Evolutionary conservation across 2,113 vertebrate genomes (phyloP).

Genomic region (Meles meles): DNA sequence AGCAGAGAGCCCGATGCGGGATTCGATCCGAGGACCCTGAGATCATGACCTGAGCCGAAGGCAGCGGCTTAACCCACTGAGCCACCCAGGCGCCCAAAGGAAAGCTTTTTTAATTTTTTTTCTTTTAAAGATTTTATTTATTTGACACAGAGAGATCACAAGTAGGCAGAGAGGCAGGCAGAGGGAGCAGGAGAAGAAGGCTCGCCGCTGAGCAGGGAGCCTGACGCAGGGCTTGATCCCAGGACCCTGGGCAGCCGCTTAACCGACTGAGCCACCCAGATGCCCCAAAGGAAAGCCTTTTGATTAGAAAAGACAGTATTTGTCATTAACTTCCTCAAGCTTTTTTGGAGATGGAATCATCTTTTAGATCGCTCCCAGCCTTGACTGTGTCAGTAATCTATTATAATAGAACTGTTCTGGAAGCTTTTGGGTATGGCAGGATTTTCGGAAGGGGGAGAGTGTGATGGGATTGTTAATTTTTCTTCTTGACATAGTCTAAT

Average conservation of each 20-base stretch:
- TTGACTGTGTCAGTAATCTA: not conserved
- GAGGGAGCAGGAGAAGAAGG: too few relatives aligned
- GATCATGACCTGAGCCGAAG: too few relatives aligned
- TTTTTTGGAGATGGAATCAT: not conserved
- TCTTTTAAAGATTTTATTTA: too few relatives aligned
- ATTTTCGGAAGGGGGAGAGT: not conserved
- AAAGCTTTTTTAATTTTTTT: not conserved
- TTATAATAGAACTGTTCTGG: not conserved
- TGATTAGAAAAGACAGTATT: not conserved
- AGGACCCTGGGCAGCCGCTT: too few relatives aligned
- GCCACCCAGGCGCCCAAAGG: too few relatives aligned
- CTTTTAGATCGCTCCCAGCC: not conserved
- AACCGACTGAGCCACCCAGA: too few relatives aligned
- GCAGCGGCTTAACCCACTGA: too few relatives aligned
- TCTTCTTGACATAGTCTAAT: not conserved
- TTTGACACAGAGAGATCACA: too few relatives aligned
- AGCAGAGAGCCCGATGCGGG: too few relatives aligned
- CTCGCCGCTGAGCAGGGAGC: too few relatives aligned
- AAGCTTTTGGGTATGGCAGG: conserved; percentile 7
- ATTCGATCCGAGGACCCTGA: too few relatives aligned
- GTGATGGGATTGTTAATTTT: conserved; percentile 34
- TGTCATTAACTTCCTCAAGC: not conserved
- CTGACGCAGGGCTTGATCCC: fast-evolving
- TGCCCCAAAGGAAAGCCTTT: not conserved
- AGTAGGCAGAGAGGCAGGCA: too few relatives aligned